phyloP scores from a whole-genome alignment of 2,888 invertebrate species.

The Drosophila acutilabella region DNA sequence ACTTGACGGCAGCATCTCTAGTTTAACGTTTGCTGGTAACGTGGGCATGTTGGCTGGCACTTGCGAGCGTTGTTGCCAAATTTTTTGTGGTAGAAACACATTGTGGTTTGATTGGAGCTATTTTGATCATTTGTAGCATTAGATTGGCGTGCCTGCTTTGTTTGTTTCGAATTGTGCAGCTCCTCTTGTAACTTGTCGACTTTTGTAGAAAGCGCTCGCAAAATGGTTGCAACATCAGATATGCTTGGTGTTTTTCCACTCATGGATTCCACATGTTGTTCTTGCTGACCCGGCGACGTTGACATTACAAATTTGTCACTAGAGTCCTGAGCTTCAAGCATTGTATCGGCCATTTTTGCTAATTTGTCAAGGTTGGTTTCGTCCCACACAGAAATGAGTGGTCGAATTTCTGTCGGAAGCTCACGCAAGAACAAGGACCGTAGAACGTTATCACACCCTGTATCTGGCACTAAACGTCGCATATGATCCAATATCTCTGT shows the following conservation, averaged over 20 bases:
- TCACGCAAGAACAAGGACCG: no score
- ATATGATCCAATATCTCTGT: no score
- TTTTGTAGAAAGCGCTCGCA: neutral
- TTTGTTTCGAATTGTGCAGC: neutral
- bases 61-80: slow-evolving; percentile 1
- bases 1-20: neutral
- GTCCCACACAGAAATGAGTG: no score
- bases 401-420: no score
- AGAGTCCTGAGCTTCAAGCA: no score
- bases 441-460: no score
- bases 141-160: neutral
- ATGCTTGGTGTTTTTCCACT: neutral
- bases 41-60: slow-evolving; percentile 4
- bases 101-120: neutral
- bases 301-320: neutral
- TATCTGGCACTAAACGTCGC: no score
- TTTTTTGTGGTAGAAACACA: neutral
- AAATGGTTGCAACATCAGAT: neutral
- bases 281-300: neutral
- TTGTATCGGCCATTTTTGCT: no score
- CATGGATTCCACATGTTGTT: neutral
- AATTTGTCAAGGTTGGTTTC: no score
- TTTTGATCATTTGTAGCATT: neutral
- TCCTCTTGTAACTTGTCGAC: neutral
- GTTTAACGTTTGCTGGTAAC: slow-evolving; percentile 1